phyloP scores from a whole-genome alignment of 2,113 vertebrate genomes.

The Erinaceus europaeus region DNA sequence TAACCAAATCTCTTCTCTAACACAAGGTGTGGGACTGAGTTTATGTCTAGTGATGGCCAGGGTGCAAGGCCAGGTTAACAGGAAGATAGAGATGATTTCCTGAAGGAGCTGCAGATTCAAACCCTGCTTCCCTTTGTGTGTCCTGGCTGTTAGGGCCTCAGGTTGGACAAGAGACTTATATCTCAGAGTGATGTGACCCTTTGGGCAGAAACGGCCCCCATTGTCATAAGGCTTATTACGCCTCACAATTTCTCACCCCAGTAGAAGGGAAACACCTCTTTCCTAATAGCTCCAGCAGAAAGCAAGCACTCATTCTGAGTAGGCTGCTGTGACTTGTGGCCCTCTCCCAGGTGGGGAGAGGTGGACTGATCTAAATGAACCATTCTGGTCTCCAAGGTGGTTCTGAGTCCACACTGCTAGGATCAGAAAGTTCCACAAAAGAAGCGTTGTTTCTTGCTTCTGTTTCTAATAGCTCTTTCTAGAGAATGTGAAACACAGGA shows the following conservation, averaged over 20 bases:
- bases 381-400: no score
- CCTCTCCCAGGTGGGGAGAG: background rate
- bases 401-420: no score
- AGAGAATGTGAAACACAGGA: background rate
- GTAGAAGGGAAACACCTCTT: background rate
- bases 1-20: background rate
- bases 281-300: background rate
- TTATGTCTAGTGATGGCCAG: background rate
- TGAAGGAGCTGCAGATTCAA: background rate
- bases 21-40: background rate
- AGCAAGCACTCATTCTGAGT: background rate
- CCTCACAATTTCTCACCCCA: no score
- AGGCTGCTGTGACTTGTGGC: background rate
- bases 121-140: background rate
- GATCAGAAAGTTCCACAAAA: background rate
- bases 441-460: background rate
- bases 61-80: background rate
- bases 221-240: background rate
- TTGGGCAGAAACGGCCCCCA: background rate
- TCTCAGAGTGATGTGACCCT: background rate
- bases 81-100: background rate
- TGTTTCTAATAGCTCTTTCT: slow-evolving; percentile 3
- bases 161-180: background rate
- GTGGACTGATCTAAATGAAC: background rate
- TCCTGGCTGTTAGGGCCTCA: background rate